Evolutionary conservation across 2,797 vertebrate species (phyloP), one percentile per base, ranked within the genome.

Genomic region (Xenopus petersii): DNA sequence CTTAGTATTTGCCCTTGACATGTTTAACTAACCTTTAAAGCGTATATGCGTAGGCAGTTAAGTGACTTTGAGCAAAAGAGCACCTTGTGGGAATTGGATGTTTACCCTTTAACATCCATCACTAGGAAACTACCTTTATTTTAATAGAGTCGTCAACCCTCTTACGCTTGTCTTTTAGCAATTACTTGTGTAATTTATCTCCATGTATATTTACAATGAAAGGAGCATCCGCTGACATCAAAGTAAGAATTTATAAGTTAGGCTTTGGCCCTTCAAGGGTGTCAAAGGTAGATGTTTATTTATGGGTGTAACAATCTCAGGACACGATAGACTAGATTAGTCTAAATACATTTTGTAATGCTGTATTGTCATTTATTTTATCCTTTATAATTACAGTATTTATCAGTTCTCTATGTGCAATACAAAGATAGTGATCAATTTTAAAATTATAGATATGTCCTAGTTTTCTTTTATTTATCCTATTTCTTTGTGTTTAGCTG

Each of bases 181-280:
- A 78, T 78, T 78, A 78, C 75, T 78, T 68, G 60, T 73, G 72
- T 73, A 68, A 73, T 78, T 69, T 73, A 78, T 78, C 70, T 64
- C 51, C 64, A 49, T 77, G 59, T 62, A 78, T 78, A 69, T 78
- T 78, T 78, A 69, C 70, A 68, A 68, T 77, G 64, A 46, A 55
- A 49, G 12, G 51, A 58, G 33, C 49, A 62, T 63, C 58, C 59
- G 63, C 47, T 62, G 30, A 51, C 66, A 73, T 65, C 65, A 58
- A 58, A 64, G 15, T 49, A 49, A 77, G 65, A 59, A 73, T 71
- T 59, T 70, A 65, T 71, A 30, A 26, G 62, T 30, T 26, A 64
- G 12, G 21, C 24, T 49, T 42, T 42, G 55, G 68, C 51, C n/a
- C 55, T 51, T 71, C 42, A 70, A 46, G 68, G 42, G 21, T 17